Evolutionary conservation across 2,797 vertebrate genomes (phyloP).

Genomic region (Tangara arthus): DNA sequence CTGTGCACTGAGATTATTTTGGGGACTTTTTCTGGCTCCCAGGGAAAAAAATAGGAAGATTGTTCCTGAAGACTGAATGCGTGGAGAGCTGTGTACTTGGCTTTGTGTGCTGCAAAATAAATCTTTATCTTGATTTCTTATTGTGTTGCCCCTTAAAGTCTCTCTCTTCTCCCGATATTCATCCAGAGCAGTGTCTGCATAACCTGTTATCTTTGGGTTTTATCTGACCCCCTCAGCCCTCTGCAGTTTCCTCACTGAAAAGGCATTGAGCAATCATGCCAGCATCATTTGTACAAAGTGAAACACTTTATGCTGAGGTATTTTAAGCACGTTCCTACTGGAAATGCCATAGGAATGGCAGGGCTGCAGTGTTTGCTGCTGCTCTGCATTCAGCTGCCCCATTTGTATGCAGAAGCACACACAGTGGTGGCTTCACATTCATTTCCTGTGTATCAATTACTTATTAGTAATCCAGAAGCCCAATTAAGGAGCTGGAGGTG

Average conservation of each 20-base stretch:
- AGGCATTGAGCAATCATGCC: neutral
- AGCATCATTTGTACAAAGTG: neutral
- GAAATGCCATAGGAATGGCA: conserved; percentile 43
- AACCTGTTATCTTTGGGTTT: neutral
- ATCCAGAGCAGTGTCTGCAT: neutral
- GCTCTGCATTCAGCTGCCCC: conserved; percentile 24
- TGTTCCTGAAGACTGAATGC: neutral
- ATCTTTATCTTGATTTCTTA: conserved; percentile 40
- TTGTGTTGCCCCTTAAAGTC: neutral
- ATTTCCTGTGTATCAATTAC: conserved; percentile 54
- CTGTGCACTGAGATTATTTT: conserved; percentile 3
- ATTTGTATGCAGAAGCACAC: conserved; percentile 41
- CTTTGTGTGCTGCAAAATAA: neutral
- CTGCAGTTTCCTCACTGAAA: neutral
- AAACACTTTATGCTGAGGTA: neutral
- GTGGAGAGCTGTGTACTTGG: neutral
- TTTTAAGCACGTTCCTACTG: conserved; percentile 15
- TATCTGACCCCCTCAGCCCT: neutral
- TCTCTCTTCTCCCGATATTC: neutral
- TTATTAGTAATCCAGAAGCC: neutral
- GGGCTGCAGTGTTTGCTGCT: neutral
- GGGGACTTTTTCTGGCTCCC: neutral
- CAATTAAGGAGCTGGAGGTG: neutral
- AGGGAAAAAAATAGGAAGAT: conserved; percentile 44
- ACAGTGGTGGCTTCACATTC: neutral